These are phyloP conservation scores for Ditula angustiorana DNA, from an alignment of 2,888 invertebrate species.

Conservation along the genomic window DNA sequence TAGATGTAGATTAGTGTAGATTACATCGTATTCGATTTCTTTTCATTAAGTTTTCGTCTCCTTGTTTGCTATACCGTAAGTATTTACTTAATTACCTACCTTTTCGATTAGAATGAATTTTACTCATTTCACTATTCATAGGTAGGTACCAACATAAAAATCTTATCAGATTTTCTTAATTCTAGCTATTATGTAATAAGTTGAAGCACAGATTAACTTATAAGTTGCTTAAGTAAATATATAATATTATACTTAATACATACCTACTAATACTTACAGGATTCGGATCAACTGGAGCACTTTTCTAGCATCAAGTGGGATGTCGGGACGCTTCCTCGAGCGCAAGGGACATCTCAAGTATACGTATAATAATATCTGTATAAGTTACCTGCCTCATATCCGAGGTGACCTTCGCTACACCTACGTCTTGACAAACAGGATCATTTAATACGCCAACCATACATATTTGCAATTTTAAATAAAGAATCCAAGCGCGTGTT, in stretches of 20 bases:
- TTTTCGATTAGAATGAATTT: too few species aligned
- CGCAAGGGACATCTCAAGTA: slow-evolving; percentile 27
- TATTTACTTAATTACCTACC: too few species aligned
- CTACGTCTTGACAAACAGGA: slow-evolving; percentile 28
- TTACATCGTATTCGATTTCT: too few species aligned
- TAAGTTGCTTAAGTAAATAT: background rate
- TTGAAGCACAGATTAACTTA: background rate
- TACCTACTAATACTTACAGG: too few species aligned
- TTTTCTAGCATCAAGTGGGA: slow-evolving; percentile 20
- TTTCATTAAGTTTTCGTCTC: too few species aligned
- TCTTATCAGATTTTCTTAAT: background rate
- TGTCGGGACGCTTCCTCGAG: slow-evolving; percentile 19
- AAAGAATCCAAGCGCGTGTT: slow-evolving; percentile 17
- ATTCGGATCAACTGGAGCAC: slow-evolving; percentile 14
- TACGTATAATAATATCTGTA: background rate
- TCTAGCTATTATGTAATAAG: background rate
- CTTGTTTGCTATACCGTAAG: too few species aligned
- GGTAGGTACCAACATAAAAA: too few species aligned
- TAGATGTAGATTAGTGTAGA: too few species aligned
- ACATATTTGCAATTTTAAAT: slow-evolving; percentile 34
- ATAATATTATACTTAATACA: background rate
- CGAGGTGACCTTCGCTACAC: slow-evolving; percentile 29
- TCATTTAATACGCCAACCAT: slow-evolving; percentile 27
- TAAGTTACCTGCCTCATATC: background rate
- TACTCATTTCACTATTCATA: too few species aligned